phyloP scores from a whole-genome alignment of 2,113 vertebrate genomes.

The Pseudorasbora parva region DNA sequence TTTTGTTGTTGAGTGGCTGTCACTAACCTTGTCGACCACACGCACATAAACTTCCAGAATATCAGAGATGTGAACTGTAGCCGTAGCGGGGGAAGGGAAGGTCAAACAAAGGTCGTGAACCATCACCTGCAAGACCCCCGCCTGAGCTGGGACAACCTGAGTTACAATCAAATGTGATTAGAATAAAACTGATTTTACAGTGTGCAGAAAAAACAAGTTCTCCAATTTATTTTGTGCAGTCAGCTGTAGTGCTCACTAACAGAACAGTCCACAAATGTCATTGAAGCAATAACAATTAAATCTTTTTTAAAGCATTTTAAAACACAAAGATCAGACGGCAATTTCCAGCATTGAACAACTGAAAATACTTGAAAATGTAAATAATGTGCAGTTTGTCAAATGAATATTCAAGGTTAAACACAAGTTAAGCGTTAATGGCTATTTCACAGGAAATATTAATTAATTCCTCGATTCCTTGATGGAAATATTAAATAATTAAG shows the following conservation, averaged over 20 bases:
- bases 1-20: neutral
- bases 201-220: neutral
- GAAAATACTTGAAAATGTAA: too few species aligned
- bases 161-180: slow-evolving; percentile 17
- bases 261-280: neutral
- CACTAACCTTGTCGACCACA: slow-evolving; percentile 94
- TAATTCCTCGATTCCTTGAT: too few species aligned
- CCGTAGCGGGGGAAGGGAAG: slow-evolving; percentile 84
- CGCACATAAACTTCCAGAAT: slow-evolving; percentile 88
- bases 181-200: neutral
- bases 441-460: too few species aligned
- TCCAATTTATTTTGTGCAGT: neutral
- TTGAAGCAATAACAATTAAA: neutral
- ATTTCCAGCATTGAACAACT: neutral
- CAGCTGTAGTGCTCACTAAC: neutral
- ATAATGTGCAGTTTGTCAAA: neutral
- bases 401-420: neutral
- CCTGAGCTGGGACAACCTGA: slow-evolving; percentile 85
- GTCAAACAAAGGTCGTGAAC: slow-evolving; percentile 92
- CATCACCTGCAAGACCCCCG: slow-evolving; percentile 81
- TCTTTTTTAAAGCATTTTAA: neutral
- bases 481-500: too few species aligned
- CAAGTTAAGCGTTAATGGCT: too few species aligned
- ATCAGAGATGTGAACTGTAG: slow-evolving; percentile 84
- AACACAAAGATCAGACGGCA: neutral